Evolutionary conservation across 2,113 vertebrate genomes (phyloP), one percentile per base, ranked within the genome.

Genomic region (Myotis lucifugus): DNA sequence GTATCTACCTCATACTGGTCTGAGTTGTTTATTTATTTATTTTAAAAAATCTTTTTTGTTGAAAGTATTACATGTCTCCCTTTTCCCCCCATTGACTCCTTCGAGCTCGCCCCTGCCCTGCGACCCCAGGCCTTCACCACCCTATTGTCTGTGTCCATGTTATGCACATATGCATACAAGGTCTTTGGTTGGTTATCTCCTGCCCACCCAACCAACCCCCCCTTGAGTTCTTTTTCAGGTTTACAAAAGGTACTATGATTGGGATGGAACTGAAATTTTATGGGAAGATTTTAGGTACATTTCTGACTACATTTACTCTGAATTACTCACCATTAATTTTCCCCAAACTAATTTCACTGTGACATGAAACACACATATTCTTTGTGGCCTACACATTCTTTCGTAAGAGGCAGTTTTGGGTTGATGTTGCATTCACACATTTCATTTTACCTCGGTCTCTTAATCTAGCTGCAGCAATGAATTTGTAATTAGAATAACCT

Each of bases 181-280:
- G 56, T 59, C 56, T 59, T 56, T 59, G 21, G 21, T 59, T 59
- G 56, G 21, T 59, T 59, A 59, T 59, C 56, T 59, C 56, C 56
- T 7, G 8, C 56, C 21, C 21, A 59, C 21, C 56, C 8, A 59
- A 8, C 21, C 21, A 59, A 59, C 56, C 56, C 56, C 56, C 23
- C 21, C 56, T 59, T 59, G 56, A 59, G 56, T 59, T 59, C 52
- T 59, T 59, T 59, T 23, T 59, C 56, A 59, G 56, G 29, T 96
- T 98, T 91, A 85, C 29, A 85, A 73, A 97, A 90, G 37, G 88
- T 90, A 85, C 32, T 93, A 5, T 93, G 34, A 91, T 86, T 95
- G 54, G 96, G 76, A 90, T 72, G 97, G 82, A 82, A 70, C 77
- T 94, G 83, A 94, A 69, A 86, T 95, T 93, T 94, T 90, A 95